Percentiles rank a stretch among this genome's conserved stretches.
Conservation (phyloP, 2,797 vertebrate species). For the Fistularia tabacaria region DNA sequence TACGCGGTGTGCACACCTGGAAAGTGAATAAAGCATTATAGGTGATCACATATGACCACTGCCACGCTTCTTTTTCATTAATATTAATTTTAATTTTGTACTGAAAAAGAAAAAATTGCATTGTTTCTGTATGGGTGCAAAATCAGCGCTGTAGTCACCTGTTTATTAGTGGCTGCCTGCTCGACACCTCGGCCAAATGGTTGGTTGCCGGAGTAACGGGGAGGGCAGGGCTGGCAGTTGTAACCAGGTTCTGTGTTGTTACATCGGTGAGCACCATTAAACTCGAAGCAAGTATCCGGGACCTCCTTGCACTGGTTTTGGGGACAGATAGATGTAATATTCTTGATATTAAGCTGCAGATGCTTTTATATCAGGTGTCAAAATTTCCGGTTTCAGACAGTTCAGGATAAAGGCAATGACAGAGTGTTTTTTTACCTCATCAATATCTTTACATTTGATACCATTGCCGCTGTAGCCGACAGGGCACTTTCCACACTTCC, state of each 20-base stretch:
- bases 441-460: conserved; percentile 86
- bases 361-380: neutral
- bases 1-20: conserved; percentile 91
- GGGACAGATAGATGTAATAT: neutral
- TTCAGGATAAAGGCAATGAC: neutral
- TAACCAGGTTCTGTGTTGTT: conserved; percentile 95
- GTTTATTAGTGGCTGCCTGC: conserved; percentile 87
- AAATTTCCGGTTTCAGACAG: neutral
- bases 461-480: conserved; percentile 90
- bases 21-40: neutral
- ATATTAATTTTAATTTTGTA: conserved; percentile 19
- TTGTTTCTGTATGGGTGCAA: neutral
- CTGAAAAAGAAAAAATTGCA: neutral
- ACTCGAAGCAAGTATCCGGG: conserved; percentile 89
- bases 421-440: conserved; percentile 79
- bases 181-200: conserved; percentile 89
- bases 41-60: conserved; percentile 6
- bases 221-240: conserved; percentile 93
- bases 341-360: neutral
- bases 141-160: conserved; percentile 70
- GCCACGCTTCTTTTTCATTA: conserved; percentile 5
- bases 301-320: conserved; percentile 86
- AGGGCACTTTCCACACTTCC: conserved; percentile 94
- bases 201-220: conserved; percentile 87
- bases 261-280: conserved; percentile 91